Base-by-base conservation (phyloP, 2,113 vertebrate genomes). In the Setophaga coronata region DNA sequence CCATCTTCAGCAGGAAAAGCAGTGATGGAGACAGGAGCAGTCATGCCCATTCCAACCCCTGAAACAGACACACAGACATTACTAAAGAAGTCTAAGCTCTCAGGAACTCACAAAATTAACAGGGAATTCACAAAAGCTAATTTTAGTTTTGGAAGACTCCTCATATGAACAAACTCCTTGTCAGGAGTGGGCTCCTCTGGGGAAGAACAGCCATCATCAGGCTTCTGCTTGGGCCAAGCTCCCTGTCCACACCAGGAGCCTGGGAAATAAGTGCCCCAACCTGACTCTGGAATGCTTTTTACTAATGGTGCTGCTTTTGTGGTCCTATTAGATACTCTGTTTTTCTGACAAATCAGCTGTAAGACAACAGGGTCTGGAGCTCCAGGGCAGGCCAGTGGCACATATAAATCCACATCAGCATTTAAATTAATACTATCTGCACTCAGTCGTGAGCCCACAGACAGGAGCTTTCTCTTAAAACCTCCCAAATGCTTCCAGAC, bases 21-120 rank as follows among this genome's bases (percentile, higher is more conserved):
- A 0, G 98, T 99, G 78, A 99, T 98, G 80, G 98, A 98, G 47
- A 99, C 89, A 56, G 99, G 99, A 16, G 98, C 97, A 4, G 99
- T 98, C 93, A 98, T 99, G 4, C 99, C 99, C 99, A 99, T 99
- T 56, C 98, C 98, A 40, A 98, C 93, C 18, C 98, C 99, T 99
- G 79, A 61, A 90, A 93, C 42, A 80, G 54, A 93, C 7, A 84
- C 5, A 51, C 8, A 80, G 67, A 38, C 10, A 42, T 57, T 73
- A 80, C 14, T 65, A 12, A 82, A 71, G 40, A 60, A 84, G 50
- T 23, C 26, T 12, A 84, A 8, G 19, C 50, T 47, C 60, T 83
- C 14, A 4, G 23, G 42, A 91, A 50, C 58, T 40, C 54, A 79
- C 3, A 65, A 31, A 74, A 73, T 58, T 66, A 80, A 42, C 29